Evolutionary conservation across 2,113 vertebrate genomes (phyloP).

Genomic region (Chionomys nivalis): DNA sequence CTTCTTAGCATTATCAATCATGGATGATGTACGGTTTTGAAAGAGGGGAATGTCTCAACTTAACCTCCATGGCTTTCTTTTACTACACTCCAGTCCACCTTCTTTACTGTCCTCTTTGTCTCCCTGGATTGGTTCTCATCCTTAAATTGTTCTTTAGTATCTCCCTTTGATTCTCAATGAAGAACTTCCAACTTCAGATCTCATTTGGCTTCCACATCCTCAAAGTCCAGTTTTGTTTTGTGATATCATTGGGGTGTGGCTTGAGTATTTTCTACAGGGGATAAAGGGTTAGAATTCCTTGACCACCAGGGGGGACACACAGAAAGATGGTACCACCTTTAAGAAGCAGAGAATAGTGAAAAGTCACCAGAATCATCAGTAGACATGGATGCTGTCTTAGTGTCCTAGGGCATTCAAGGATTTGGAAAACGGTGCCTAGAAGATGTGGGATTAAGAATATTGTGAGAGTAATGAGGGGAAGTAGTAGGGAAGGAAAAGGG

Average conservation of each 20-base stretch:
- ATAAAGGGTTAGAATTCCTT: not conserved
- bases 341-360: not conserved
- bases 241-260: not conserved
- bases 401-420: not conserved
- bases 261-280: not conserved
- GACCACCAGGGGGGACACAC: rapidly evolving
- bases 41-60: not conserved
- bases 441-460: not conserved
- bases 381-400: not conserved
- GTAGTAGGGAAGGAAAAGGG: not conserved
- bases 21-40: not conserved
- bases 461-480: not conserved
- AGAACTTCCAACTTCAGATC: not conserved
- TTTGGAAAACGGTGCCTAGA: rapidly evolving
- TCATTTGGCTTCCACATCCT: not conserved
- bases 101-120: not conserved
- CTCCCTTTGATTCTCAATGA: not conserved
- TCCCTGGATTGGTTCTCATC: not conserved
- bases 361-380: not conserved
- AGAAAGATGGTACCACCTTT: no score
- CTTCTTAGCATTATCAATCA: not conserved
- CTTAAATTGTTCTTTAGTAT: not conserved
- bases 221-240: not conserved
- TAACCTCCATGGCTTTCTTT: not conserved
- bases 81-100: not conserved